These are phyloP conservation scores for Lynx canadensis DNA, from an alignment of 2,113 vertebrate species.

Conservation along the genomic window DNA sequence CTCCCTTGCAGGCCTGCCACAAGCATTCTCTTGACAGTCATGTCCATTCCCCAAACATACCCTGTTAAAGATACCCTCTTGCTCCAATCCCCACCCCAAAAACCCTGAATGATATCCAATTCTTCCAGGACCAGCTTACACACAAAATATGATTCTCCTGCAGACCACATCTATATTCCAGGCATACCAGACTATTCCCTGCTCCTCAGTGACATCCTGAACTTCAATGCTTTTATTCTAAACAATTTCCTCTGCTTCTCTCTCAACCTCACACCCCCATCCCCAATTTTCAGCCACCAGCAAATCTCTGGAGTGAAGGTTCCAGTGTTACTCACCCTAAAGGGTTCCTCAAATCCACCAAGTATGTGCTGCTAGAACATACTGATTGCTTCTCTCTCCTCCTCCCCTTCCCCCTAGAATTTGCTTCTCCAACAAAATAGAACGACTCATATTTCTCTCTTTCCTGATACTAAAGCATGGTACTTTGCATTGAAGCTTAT, in stretches of 20 bases:
- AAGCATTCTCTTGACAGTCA: not conserved
- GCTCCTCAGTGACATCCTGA: not conserved
- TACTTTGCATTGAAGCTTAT: not conserved
- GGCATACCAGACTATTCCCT: not conserved
- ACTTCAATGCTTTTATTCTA: not conserved
- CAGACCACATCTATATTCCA: not conserved
- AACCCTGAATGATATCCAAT: not conserved
- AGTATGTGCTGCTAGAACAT: not conserved
- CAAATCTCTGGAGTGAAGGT: not conserved
- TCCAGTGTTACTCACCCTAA: not conserved
- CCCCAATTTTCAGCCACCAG: not conserved
- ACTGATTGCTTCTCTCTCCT: too few relatives aligned
- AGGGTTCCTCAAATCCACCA: not conserved
- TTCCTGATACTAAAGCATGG: not conserved
- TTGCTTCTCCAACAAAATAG: not conserved
- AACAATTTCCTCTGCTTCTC: not conserved
- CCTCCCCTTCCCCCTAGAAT: not conserved
- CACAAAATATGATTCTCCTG: not conserved
- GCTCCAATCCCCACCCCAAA: not conserved
- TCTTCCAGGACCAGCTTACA: not conserved
- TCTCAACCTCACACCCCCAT: not conserved
- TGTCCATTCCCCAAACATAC: not conserved
- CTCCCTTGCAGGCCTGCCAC: not conserved
- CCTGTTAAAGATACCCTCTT: not conserved
- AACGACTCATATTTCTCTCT: not conserved